These are phyloP conservation scores for Polypterus senegalus DNA, from an alignment of 2,113 vertebrate genomes.

Conservation along the genomic window DNA sequence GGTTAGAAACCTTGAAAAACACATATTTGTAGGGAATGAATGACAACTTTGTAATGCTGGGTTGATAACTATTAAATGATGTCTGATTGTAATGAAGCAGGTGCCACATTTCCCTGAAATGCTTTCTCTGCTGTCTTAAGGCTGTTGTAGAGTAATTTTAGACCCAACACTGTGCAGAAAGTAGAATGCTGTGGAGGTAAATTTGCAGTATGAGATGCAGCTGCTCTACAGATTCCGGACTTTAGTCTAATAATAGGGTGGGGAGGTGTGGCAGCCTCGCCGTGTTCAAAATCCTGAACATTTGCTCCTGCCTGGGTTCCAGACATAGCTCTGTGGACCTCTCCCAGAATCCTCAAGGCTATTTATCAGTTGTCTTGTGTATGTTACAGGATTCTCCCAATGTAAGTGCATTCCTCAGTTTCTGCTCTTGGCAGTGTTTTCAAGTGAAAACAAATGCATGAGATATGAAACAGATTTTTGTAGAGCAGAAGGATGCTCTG, in stretches of 20 bases:
- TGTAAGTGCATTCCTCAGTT: conserved; percentile 51
- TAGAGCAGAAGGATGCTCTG: conserved; percentile 4
- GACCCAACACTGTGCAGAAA: too few relatives aligned
- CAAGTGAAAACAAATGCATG: conserved; percentile 37
- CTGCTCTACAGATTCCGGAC: background rate
- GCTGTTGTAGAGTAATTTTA: too few relatives aligned
- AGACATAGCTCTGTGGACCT: conserved; percentile 17
- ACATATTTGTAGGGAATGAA: too few relatives aligned
- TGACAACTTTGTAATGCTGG: too few relatives aligned
- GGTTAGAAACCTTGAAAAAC: too few relatives aligned
- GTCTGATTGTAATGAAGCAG: too few relatives aligned
- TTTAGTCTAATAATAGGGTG: conserved; percentile 48
- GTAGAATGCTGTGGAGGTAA: too few relatives aligned
- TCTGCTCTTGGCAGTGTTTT: conserved; percentile 47
- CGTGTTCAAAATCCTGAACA: conserved; percentile 42
- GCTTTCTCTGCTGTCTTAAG: too few relatives aligned
- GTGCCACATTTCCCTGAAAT: too few relatives aligned
- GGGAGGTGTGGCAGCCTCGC: conserved; percentile 36
- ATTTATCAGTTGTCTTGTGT: conserved; percentile 50
- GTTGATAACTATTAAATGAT: too few relatives aligned
- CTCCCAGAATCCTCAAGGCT: conserved; percentile 26
- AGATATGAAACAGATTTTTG: conserved; percentile 57
- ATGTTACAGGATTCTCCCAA: conserved; percentile 21
- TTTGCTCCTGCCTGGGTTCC: conserved; percentile 30
- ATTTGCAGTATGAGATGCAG: background rate